These are phyloP conservation scores for Augiades crinisus DNA, from an alignment of 2,888 invertebrate genomes.

Conservation along the genomic window DNA sequence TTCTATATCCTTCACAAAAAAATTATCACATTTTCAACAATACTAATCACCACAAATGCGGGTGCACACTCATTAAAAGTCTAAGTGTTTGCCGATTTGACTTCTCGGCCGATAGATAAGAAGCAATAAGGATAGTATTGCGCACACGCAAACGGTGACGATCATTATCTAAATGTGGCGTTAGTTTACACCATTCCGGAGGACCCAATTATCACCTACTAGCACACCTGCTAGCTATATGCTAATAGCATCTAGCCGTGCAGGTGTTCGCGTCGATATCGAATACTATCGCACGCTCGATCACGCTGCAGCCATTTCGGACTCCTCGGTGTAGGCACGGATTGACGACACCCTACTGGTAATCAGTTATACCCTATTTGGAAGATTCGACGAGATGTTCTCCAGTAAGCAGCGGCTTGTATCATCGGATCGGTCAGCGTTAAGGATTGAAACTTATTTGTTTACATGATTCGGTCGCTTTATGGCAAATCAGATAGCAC, in stretches of 20 bases:
- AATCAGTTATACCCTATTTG: constrained; percentile 35
- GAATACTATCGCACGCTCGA: constrained; percentile 31
- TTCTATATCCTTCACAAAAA: no score
- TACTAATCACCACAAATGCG: no score
- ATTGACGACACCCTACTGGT: constrained; percentile 5
- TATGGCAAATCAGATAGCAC: constrained; percentile 25
- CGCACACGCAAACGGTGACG: constrained; percentile 47
- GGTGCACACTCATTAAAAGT: constrained; percentile 36
- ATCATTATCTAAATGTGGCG: constrained; percentile 60
- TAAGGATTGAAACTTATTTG: constrained; percentile 19
- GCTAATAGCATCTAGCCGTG: constrained; percentile 47
- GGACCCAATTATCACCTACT: constrained; percentile 56
- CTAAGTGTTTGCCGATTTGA: constrained; percentile 34
- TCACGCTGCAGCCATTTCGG: constrained; percentile 40
- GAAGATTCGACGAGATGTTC: constrained; percentile 22
- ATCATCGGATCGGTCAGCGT: constrained; percentile 27
- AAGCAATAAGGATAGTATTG: constrained; percentile 40
- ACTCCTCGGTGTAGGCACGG: neutral
- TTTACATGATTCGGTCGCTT: constrained; percentile 28
- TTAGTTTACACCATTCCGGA: constrained; percentile 51
- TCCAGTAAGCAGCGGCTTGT: constrained; percentile 12
- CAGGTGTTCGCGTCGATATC: constrained; percentile 30
- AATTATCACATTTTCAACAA: no score
- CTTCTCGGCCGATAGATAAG: constrained; percentile 34
- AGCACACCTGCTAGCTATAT: constrained; percentile 52